phyloP scores from a whole-genome alignment of 2,888 invertebrate species.

The Apoderus coryli region DNA sequence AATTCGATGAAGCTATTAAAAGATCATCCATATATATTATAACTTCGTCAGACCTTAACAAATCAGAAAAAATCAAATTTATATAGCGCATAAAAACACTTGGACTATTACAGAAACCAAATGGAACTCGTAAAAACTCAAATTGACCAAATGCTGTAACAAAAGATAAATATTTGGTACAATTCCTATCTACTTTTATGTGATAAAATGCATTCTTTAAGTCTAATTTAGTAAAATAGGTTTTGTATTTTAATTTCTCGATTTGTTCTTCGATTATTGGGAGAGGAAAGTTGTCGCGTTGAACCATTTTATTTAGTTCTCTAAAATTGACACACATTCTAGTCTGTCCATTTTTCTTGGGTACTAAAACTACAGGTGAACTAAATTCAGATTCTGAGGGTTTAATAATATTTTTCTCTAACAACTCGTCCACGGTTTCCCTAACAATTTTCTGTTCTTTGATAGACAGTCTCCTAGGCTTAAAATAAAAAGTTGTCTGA shows the following conservation, averaged over 20 bases:
- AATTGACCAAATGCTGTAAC: conserved; percentile 18
- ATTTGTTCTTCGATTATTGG: conserved; percentile 10
- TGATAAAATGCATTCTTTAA: conserved; percentile 21
- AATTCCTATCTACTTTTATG: conserved; percentile 15
- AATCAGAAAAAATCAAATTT: too few relatives aligned
- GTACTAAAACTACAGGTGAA: conserved; percentile 3
- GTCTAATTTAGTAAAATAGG: conserved; percentile 18
- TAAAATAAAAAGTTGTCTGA: too few relatives aligned
- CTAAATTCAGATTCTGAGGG: conserved; percentile 1
- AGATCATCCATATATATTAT: too few relatives aligned
- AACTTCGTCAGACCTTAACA: too few relatives aligned
- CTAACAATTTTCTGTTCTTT: not conserved
- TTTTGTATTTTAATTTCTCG: conserved; percentile 17
- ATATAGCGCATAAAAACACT: too few relatives aligned
- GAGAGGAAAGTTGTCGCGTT: conserved; percentile 6
- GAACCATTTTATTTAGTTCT: conserved; percentile 1
- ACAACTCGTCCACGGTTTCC: not conserved
- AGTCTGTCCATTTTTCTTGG: not conserved
- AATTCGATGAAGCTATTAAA: too few relatives aligned
- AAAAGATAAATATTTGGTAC: conserved; percentile 19
- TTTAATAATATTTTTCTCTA: not conserved
- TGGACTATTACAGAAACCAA: too few relatives aligned
- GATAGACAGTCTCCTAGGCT: not conserved
- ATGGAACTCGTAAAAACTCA: conserved; percentile 19
- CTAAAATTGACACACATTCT: conserved; percentile 7